Base-by-base conservation (phyloP, 2,797 vertebrate species). In the Pogonophryne albipinna region DNA sequence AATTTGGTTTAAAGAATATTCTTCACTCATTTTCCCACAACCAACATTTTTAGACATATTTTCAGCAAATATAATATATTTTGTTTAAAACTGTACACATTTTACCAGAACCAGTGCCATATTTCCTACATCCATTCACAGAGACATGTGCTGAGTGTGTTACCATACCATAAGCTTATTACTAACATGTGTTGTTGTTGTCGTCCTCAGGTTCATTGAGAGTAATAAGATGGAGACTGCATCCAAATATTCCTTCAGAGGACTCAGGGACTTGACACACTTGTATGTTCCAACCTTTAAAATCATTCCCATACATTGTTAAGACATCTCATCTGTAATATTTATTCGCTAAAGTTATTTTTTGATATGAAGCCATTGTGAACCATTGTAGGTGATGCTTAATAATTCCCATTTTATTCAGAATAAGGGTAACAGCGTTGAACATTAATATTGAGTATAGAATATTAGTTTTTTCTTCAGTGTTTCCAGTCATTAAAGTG, bases 201-300 rank as follows among this genome's bases (percentile, higher is more conserved):
- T 69, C 42, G 65, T 66, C 12, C 20, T 61, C 93, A 99, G 98
- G 91, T 99, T 99, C 89, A 97, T 99, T 46, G 98, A 99, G 94
- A 97, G 96, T 89, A 99, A 99, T 89, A 98, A 97, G 93, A 95
- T 99, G 61, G 97, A 99, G 90, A 97, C 95, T 2, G 94, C 97
- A 78, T 98, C 96, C 76, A 98, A 95, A 94, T 96, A 97, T 78
- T 95, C 98, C 73, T 99, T 99, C 89, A 96, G 97, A 93, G 98
- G 98, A 86, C 97, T 99, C 76, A 95, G 97, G 77, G 97, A 99
- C 87, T 89, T 99, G 93, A 99, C 97, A 89, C 98, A 99, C 86
- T 95, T 99, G 98, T 99, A 96, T 91, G 98, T 97, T 79, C 60
- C 42, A 69, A 67, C 49, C 70, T 61, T 75, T 42, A 27, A 73